These are phyloP conservation scores for Orestias chungarensis DNA, from an alignment of 2,797 vertebrate genomes.

Conservation along the genomic window DNA sequence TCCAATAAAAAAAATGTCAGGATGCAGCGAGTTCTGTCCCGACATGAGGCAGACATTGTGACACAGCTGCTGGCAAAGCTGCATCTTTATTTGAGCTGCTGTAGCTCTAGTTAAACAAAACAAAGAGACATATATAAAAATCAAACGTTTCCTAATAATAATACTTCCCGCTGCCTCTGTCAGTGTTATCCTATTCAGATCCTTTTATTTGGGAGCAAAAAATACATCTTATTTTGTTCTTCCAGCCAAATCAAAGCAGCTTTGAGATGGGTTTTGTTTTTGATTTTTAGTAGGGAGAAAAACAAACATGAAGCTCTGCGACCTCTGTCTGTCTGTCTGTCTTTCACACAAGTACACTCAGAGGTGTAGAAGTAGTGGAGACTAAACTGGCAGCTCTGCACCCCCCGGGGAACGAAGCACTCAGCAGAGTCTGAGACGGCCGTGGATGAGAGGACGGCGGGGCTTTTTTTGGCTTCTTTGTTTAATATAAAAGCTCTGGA, in stretches of 20 bases:
- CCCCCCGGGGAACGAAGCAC: slow-evolving; percentile 32
- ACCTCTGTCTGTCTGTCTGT: not conserved
- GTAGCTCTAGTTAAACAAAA: no score
- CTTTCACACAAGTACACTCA: not conserved
- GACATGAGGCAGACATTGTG: not conserved
- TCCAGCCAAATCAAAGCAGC: not conserved
- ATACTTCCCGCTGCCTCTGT: not conserved
- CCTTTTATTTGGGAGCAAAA: not conserved
- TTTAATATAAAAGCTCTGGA: slow-evolving; percentile 41
- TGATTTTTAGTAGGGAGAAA: not conserved
- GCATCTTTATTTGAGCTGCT: not conserved
- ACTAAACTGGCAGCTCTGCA: slow-evolving; percentile 38
- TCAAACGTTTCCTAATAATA: no score
- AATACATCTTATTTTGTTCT: not conserved
- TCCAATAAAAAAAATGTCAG: not conserved
- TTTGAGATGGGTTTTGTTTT: not conserved
- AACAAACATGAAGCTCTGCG: not conserved
- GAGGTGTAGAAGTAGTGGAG: slow-evolving; percentile 24
- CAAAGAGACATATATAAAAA: no score
- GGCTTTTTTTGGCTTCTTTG: not conserved
- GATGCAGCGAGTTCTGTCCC: not conserved
- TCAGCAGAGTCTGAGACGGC: slow-evolving; percentile 42
- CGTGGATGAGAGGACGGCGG: slow-evolving; percentile 16
- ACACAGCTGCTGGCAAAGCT: not conserved
- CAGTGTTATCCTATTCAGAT: not conserved